These are phyloP conservation scores for Botia almorhae DNA, from an alignment of 2,797 vertebrate species.

Conservation along the genomic window DNA sequence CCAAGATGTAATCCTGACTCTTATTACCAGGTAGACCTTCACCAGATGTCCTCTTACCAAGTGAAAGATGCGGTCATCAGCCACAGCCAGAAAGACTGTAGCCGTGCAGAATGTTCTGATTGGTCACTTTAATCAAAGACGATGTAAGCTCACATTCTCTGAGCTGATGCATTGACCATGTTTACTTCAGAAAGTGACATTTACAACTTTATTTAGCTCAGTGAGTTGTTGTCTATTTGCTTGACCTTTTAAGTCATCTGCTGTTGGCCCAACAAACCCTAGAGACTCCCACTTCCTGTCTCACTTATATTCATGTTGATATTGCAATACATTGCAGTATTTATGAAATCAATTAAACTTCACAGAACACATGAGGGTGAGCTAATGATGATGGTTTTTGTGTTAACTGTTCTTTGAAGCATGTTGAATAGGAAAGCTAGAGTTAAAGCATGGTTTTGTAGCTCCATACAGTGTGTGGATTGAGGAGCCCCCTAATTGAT, in stretches of 20 bases:
- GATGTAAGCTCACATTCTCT: conserved; percentile 44
- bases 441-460: not conserved
- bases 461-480: not conserved
- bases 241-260: conserved; percentile 76
- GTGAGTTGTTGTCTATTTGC: conserved; percentile 73
- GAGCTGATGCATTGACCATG: conserved; percentile 66
- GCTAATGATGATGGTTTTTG: not conserved
- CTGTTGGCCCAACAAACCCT: conserved; percentile 66
- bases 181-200: conserved; percentile 79
- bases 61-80: conserved; percentile 63
- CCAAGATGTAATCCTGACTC: conserved; percentile 59
- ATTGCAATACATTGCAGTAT: conserved; percentile 41
- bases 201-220: conserved; percentile 81
- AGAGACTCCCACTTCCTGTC: conserved; percentile 48
- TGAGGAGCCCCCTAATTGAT: not conserved
- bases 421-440: not conserved
- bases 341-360: conserved; percentile 65
- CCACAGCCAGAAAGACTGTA: conserved; percentile 52
- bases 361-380: not conserved
- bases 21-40: conserved; percentile 72
- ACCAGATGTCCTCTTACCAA: conserved; percentile 79
- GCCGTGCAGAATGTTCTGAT: not conserved
- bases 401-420: not conserved
- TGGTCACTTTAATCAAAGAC: too few species aligned
- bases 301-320: conserved; percentile 68